Percentiles rank a stretch among this genome's conserved stretches.
Evolutionary conservation across 2,888 invertebrate species (phyloP).

Genomic region (Papilio protenor): DNA sequence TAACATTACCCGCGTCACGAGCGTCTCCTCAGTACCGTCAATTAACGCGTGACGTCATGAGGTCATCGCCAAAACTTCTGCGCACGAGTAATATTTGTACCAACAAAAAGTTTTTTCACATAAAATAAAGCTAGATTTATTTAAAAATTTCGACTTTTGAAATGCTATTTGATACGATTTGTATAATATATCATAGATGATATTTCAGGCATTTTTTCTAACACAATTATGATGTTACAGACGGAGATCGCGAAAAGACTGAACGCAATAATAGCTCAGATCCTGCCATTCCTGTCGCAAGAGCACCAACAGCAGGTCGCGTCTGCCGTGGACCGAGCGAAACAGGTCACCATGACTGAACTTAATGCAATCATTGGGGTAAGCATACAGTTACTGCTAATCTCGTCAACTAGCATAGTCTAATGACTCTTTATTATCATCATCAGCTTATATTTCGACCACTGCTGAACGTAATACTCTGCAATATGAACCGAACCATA

Average conservation of each 20-base stretch:
- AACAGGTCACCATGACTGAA: conserved; percentile 98
- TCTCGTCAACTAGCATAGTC: neutral
- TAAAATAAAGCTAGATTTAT: too few species aligned
- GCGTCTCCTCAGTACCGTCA: too few species aligned
- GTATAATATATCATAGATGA: too few species aligned
- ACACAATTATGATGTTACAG: conserved; percentile 83
- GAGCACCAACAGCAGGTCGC: conserved; percentile 97
- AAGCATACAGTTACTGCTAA: conserved; percentile 71
- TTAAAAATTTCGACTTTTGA: too few species aligned
- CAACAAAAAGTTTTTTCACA: neutral
- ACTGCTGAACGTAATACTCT: neutral
- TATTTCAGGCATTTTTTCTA: conserved; percentile 37
- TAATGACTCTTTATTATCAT: neutral
- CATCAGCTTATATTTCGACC: neutral
- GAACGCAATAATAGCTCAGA: conserved; percentile 96
- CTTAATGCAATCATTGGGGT: conserved; percentile 97
- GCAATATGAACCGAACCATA: too few species aligned
- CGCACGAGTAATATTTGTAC: neutral
- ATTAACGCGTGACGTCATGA: too few species aligned
- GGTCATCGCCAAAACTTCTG: too few species aligned
- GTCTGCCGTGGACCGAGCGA: conserved; percentile 96
- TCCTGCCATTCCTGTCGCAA: conserved; percentile 95
- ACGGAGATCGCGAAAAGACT: conserved; percentile 98
- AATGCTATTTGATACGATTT: too few species aligned
- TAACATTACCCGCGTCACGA: too few species aligned